phyloP scores from a whole-genome alignment of 2,888 invertebrate species.

The Aphrophora alni region DNA sequence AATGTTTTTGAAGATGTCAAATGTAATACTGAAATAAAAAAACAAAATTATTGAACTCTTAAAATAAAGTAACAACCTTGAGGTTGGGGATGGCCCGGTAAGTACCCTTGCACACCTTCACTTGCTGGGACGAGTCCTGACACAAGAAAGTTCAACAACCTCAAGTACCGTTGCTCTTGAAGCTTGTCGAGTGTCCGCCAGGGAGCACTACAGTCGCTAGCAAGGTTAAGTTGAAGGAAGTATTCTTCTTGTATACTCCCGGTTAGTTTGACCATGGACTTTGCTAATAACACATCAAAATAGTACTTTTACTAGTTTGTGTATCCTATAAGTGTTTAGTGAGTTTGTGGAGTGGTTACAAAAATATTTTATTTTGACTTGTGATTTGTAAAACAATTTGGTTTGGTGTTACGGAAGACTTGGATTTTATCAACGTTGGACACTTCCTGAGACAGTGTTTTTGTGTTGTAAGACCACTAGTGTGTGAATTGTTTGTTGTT shows the following conservation, averaged over 20 bases:
- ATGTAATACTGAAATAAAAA: too few species aligned
- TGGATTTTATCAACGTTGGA: too few species aligned
- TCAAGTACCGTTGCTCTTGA: neutral
- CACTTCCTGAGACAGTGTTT: neutral
- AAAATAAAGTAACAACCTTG: neutral
- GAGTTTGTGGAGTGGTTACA: neutral
- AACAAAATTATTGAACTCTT: too few species aligned
- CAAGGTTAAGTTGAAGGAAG: conserved; percentile 9
- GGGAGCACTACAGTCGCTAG: neutral
- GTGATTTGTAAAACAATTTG: neutral
- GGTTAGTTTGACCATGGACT: neutral
- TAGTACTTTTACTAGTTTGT: neutral
- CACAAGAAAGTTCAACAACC: neutral
- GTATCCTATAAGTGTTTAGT: neutral
- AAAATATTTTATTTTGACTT: neutral
- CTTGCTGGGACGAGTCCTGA: neutral
- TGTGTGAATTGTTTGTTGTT: neutral
- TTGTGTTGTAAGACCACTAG: neutral
- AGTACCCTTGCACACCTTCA: neutral
- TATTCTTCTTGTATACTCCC: neutral
- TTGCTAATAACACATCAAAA: neutral
- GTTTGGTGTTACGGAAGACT: neutral
- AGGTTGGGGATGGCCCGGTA: neutral
- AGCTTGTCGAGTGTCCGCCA: neutral
- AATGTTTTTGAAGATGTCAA: too few species aligned